phyloP scores from a whole-genome alignment of 2,113 vertebrate species.

The Andinoacara biseriatus region DNA sequence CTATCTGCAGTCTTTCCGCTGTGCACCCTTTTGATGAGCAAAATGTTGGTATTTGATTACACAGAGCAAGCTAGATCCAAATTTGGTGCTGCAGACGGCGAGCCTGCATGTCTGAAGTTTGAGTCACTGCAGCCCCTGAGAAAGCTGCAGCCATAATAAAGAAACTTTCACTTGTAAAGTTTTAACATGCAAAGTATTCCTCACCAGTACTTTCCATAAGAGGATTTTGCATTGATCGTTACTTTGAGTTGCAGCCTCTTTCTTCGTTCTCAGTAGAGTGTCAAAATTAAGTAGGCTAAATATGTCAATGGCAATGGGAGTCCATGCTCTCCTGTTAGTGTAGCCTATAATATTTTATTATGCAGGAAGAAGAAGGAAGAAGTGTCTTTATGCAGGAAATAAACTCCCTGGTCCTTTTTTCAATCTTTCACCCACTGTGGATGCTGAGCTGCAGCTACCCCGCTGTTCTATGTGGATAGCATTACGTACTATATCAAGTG shows the following conservation, averaged over 20 bases:
- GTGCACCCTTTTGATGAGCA: conserved; percentile 9
- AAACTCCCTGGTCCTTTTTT: not conserved
- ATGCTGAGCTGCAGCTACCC: not conserved
- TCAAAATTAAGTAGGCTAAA: not conserved
- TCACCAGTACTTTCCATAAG: too few relatives aligned
- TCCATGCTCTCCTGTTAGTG: not conserved
- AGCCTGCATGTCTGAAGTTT: conserved; percentile 52
- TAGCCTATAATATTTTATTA: accelerated
- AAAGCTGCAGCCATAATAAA: not conserved
- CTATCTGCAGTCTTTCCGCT: conserved; percentile 40
- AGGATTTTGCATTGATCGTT: not conserved
- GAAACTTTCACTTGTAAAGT: not conserved
- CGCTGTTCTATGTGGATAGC: accelerated
- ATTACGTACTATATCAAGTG: not conserved
- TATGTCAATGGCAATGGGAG: not conserved
- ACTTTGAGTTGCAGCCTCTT: not conserved
- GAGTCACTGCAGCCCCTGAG: conserved; percentile 58
- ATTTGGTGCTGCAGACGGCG: conserved; percentile 53
- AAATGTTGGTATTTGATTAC: conserved; percentile 42
- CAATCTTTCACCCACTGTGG: not conserved
- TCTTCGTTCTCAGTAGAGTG: not conserved
- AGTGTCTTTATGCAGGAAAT: not conserved
- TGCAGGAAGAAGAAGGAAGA: not conserved
- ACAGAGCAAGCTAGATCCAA: conserved; percentile 36
- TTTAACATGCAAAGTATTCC: too few relatives aligned